A percentile compares a stretch with the other conserved stretches of the same genome.
phyloP scores from a whole-genome alignment of 2,797 vertebrate genomes.

The Salarias fasciatus region DNA sequence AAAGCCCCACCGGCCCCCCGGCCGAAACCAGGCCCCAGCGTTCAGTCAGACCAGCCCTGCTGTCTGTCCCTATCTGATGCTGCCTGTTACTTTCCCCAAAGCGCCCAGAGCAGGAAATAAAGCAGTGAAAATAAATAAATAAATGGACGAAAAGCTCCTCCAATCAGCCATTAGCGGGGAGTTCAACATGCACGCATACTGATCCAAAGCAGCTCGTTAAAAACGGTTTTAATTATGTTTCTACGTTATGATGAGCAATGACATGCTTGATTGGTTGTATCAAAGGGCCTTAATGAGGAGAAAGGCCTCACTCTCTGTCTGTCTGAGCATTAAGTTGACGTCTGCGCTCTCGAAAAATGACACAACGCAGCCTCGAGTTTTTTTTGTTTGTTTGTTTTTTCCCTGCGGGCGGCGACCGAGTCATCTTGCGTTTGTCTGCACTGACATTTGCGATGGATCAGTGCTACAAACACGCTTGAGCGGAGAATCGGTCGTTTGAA shows the following conservation, averaged over 20 bases:
- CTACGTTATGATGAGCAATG: constrained; percentile 78
- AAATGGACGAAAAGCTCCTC: constrained; percentile 5
- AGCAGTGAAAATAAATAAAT: not conserved
- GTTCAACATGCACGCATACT: constrained; percentile 23
- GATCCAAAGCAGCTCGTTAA: constrained; percentile 60
- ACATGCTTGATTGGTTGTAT: constrained; percentile 76
- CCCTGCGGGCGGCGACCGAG: constrained; percentile 11
- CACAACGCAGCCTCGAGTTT: constrained; percentile 47
- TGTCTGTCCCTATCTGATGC: constrained; percentile 23
- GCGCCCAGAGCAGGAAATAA: not conserved
- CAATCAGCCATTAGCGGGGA: constrained; percentile 28
- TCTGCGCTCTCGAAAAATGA: constrained; percentile 32
- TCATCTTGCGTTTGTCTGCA: constrained; percentile 39
- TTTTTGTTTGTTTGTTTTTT: constrained; percentile 16
- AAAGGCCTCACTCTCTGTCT: constrained; percentile 40
- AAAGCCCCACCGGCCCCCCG: constrained; percentile 31
- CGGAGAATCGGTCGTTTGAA: constrained; percentile 10
- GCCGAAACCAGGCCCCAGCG: constrained; percentile 30
- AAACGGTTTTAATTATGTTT: constrained; percentile 70
- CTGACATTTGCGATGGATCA: constrained; percentile 21
- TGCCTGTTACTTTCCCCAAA: constrained; percentile 6
- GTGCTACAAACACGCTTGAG: constrained; percentile 7
- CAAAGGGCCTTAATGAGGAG: constrained; percentile 68
- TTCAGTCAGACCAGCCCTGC: constrained; percentile 35
- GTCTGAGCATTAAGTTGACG: constrained; percentile 32